These are phyloP conservation scores for Chaetogeoica ovagalla DNA, from an alignment of 2,888 invertebrate species.

Conservation along the genomic window DNA sequence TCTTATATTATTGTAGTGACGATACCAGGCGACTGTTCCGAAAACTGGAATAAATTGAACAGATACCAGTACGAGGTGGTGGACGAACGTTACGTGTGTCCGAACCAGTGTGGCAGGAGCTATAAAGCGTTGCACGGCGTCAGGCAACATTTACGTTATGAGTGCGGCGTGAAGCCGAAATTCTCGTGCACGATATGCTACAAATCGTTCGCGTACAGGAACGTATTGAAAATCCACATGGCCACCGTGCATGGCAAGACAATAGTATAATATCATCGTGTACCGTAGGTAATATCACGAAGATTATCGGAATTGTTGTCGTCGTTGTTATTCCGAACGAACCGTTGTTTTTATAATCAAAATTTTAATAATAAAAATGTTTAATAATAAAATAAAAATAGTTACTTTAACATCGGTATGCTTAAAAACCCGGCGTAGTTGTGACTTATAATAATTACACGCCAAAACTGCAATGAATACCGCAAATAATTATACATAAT, in stretches of 20 bases:
- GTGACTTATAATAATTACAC: no score
- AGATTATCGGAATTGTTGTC: no score
- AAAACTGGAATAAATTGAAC: not conserved
- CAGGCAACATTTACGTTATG: conserved; percentile 58
- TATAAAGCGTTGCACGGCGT: conserved; percentile 58
- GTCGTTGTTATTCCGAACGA: not conserved
- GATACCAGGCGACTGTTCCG: not conserved
- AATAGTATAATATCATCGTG: no score
- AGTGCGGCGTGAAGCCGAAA: conserved; percentile 68
- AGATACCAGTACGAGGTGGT: conserved; percentile 5
- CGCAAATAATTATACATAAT: no score
- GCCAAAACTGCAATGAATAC: no score
- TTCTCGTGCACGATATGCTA: conserved; percentile 75
- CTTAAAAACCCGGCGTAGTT: no score
- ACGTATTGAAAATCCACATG: conserved; percentile 54
- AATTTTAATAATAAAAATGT: no score
- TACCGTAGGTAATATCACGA: no score
- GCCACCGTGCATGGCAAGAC: conserved; percentile 7
- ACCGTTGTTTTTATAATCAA: not conserved
- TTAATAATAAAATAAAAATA: no score
- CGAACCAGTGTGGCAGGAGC: conserved; percentile 43
- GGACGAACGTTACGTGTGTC: conserved; percentile 24
- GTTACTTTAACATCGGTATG: no score
- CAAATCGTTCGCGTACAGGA: conserved; percentile 63
- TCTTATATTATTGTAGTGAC: not conserved